phyloP scores from a whole-genome alignment of 2,888 invertebrate species.

The Drosophila basisetae region DNA sequence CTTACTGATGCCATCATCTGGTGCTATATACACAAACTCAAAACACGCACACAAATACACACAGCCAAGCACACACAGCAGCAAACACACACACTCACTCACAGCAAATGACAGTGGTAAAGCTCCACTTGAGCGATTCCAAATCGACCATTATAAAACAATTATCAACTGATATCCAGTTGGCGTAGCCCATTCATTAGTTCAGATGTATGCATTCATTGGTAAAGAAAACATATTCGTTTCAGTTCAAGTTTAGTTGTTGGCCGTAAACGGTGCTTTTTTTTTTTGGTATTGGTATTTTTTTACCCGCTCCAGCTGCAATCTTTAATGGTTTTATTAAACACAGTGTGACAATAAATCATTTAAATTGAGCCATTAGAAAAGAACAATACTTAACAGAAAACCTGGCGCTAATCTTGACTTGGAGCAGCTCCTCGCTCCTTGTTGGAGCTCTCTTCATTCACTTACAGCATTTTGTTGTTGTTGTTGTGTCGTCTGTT shows the following conservation, averaged over 20 bases:
- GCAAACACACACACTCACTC: background rate
- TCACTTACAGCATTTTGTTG: conserved; percentile 56
- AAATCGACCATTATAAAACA: conserved; percentile 55
- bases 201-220: conserved; percentile 49
- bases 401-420: background rate
- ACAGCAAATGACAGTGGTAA: conserved; percentile 10
- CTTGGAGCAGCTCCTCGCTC: conserved; percentile 1
- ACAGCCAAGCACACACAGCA: conserved; percentile 2
- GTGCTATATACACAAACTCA: conserved; percentile 31
- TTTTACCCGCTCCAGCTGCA: background rate
- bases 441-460: conserved; percentile 6
- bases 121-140: conserved; percentile 39
- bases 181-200: conserved; percentile 53
- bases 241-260: conserved; percentile 20
- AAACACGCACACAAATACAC: background rate
- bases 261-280: background rate
- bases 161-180: conserved; percentile 52
- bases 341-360: conserved; percentile 3
- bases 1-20: conserved; percentile 62
- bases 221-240: conserved; percentile 27
- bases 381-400: background rate
- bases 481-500: conserved; percentile 37
- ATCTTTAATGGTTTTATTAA: conserved; percentile 18
- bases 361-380: background rate
- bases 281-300: background rate